Conservation (phyloP, 2,797 vertebrate species). For the Siniperca scherzeri region DNA sequence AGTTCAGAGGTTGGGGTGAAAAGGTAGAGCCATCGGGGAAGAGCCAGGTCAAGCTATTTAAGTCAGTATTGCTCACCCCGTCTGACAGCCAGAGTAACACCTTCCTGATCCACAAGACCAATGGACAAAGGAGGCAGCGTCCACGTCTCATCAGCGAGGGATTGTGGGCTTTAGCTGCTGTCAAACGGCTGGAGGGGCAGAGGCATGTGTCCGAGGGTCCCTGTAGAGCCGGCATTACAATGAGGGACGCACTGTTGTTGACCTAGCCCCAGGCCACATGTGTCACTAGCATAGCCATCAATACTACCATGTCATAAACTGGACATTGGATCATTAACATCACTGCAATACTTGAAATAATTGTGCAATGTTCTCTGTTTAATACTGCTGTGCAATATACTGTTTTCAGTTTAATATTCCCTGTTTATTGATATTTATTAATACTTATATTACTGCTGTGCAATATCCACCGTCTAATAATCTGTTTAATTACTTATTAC, state of each 20-base stretch:
- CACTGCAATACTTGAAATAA: too few relatives aligned
- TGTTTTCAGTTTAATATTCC: too few relatives aligned
- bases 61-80: conserved; percentile 78
- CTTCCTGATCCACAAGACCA: conserved; percentile 79
- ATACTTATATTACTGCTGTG: too few relatives aligned
- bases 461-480: too few relatives aligned
- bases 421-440: too few relatives aligned
- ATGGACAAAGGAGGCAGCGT: conserved; percentile 71
- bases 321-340: too few relatives aligned
- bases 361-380: too few relatives aligned
- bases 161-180: conserved; percentile 69
- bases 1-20: conserved; percentile 73
- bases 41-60: conserved; percentile 81
- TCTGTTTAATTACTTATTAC: too few relatives aligned
- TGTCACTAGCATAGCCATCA: conserved; percentile 83
- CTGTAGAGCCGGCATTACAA: conserved; percentile 77
- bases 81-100: conserved; percentile 83
- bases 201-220: conserved; percentile 76
- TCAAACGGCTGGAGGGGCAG: conserved; percentile 61
- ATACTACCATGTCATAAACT: conserved; percentile 65
- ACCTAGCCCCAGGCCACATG: conserved; percentile 84
- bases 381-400: too few relatives aligned
- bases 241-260: conserved; percentile 80
- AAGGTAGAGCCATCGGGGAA: conserved; percentile 75
- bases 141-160: conserved; percentile 73